Evolutionary conservation across 1,140 invertebrate species (phyloP).

Genomic region (Popillia japonica): DNA sequence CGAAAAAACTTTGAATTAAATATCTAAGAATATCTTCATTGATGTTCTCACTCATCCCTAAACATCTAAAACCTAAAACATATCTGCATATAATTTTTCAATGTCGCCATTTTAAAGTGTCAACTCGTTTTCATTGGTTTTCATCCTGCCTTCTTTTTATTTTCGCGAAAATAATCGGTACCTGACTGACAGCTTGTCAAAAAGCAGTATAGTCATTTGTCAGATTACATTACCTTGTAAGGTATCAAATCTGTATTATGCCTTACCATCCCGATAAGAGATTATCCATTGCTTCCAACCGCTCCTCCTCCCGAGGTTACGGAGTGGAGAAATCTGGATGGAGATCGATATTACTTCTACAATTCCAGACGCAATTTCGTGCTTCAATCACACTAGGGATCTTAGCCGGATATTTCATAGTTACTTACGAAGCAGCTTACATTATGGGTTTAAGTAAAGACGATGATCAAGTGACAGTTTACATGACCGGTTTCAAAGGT

Average conservation of each 20-base stretch:
- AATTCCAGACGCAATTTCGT: slow-evolving; percentile 37
- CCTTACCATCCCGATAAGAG: slow-evolving; percentile 15
- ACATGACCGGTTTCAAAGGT: neutral
- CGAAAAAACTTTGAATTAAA: too few relatives aligned
- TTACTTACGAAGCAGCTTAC: neutral
- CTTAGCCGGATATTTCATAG: neutral
- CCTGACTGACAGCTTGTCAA: too few relatives aligned
- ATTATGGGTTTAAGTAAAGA: neutral
- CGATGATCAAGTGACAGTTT: neutral
- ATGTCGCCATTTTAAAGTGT: too few relatives aligned
- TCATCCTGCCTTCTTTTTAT: too few relatives aligned
- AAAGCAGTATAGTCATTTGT: too few relatives aligned
- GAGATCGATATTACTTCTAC: slow-evolving; percentile 34
- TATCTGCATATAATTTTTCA: too few relatives aligned
- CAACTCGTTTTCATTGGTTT: too few relatives aligned
- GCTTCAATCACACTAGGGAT: neutral
- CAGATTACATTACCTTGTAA: too few relatives aligned
- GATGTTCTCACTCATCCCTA: too few relatives aligned
- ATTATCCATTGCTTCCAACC: neutral
- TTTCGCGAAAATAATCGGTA: too few relatives aligned
- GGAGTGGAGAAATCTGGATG: neutral
- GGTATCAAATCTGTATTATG: neutral
- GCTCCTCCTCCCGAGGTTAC: neutral
- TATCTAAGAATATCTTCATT: too few relatives aligned
- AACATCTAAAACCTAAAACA: too few relatives aligned